These are phyloP conservation scores for Acanthornis magna DNA, from an alignment of 2,797 vertebrate species.

Conservation along the genomic window DNA sequence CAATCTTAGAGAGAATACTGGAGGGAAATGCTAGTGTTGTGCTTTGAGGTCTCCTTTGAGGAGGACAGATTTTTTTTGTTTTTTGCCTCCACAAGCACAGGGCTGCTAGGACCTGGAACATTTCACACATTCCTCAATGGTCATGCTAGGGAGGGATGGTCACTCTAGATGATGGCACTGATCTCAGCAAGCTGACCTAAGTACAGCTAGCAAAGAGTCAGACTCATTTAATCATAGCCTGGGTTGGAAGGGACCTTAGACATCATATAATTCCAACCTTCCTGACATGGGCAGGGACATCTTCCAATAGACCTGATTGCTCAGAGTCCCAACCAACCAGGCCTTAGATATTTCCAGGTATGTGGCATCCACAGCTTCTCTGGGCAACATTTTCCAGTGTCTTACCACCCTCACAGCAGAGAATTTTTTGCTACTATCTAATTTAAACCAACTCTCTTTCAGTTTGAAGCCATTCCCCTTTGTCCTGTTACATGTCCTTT, in stretches of 20 bases:
- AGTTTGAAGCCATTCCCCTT: not conserved
- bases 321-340: not conserved
- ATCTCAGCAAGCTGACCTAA: not conserved
- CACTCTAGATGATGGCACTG: not conserved
- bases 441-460: not conserved
- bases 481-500: not conserved
- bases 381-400: not conserved
- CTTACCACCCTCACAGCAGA: not conserved
- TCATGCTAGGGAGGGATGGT: not conserved
- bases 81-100: not conserved
- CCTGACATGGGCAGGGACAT: not conserved
- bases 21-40: not conserved
- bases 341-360: not conserved
- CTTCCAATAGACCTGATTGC: not conserved
- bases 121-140: rapidly evolving
- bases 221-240: not conserved
- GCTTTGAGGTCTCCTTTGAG: not conserved
- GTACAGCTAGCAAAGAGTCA: not conserved
- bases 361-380: not conserved
- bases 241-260: not conserved
- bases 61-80: not conserved
- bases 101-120: not conserved
- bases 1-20: not conserved
- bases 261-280: not conserved
- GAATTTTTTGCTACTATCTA: not conserved